Base-by-base conservation (phyloP, 1,140 invertebrate species). In the Oppia nitens region DNA sequence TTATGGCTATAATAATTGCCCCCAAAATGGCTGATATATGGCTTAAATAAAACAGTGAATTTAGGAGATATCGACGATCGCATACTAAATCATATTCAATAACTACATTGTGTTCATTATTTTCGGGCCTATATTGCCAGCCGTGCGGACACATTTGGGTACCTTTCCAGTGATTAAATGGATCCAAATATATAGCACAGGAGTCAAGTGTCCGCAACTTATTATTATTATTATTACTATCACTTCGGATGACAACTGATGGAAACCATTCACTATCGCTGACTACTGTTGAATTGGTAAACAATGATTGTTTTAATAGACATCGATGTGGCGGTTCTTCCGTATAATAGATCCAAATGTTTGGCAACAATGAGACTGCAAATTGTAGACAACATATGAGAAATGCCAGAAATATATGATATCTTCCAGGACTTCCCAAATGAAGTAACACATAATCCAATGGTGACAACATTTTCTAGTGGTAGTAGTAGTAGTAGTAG, bases 381-480 rank as follows among this genome's bases (percentile, higher is more conserved):
- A 73, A 67, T 60, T 74, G 73, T 65, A 75, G 74, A 49, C 72
- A 66, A n/a, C 69, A 69, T 2, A 78, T 57, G 0, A 77, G 60
- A 51, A 76, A 59, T 26, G 70, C 67, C 11, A 76, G 61, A 17
- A 76, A 59, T 20, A 76, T 57, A 65, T 76, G 74, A 64, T 72
- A 76, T 27, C 69, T 68, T 48, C 73, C 74, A 14, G 66, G 69
- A 14, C 64, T 60, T 2, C 68, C 68, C 2, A 71, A 58, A 21
- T 63, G 61, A 25, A 65, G 55, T 21, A 70, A 53, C 20, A 70
- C 57, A 40, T 56, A 62, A 47, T 62, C 60, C 3, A 62, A 87
- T 88, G 50, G 91, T 90, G 54, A 95, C 73, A 29, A 88, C 83
- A 74, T 96, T 40, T 40, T 40, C 6, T n/a, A n/a, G n/a, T n/a